Percentiles rank a stretch among this genome's conserved stretches.
phyloP scores from a whole-genome alignment of 2,113 vertebrate species.

The Rhea americana region DNA sequence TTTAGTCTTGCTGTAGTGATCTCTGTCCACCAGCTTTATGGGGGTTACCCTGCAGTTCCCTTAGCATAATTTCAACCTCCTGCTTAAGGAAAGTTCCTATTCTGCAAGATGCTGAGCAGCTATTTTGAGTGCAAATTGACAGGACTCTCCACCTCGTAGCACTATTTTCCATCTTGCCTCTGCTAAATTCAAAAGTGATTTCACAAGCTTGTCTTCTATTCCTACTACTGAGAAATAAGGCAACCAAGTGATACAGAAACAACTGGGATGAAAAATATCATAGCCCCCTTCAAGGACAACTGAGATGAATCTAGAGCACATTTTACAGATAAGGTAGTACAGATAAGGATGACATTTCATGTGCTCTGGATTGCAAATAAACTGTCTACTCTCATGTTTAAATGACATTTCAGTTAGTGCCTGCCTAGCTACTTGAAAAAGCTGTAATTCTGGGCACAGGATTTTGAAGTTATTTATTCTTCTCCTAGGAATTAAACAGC shows the following conservation, averaged over 20 bases:
- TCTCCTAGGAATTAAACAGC: not conserved
- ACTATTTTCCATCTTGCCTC: not conserved
- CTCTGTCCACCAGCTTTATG: not conserved
- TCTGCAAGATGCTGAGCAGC: not conserved
- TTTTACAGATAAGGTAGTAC: not conserved
- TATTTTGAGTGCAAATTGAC: not conserved
- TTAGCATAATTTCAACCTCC: not conserved
- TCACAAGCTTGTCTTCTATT: not conserved
- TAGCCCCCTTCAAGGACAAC: not conserved
- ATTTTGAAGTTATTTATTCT: conserved; percentile 23
- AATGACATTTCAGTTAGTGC: not conserved
- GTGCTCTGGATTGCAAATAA: conserved; percentile 18
- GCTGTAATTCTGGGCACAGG: not conserved
- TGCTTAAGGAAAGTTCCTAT: not conserved
- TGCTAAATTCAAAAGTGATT: not conserved
- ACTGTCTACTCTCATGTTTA: not conserved
- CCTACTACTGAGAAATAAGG: conserved; percentile 21
- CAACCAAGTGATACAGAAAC: conserved; percentile 7
- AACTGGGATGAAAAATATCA: not conserved
- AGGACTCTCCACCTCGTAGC: not conserved
- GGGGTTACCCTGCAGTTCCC: not conserved
- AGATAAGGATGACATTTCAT: not conserved
- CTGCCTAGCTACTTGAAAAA: conserved; percentile 12
- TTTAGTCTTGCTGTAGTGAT: not conserved
- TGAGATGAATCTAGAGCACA: not conserved